A percentile compares a stretch with the other conserved stretches of the same genome.
Conservation (phyloP, 2,797 vertebrate species). For the Lycodopsis pacificus region DNA sequence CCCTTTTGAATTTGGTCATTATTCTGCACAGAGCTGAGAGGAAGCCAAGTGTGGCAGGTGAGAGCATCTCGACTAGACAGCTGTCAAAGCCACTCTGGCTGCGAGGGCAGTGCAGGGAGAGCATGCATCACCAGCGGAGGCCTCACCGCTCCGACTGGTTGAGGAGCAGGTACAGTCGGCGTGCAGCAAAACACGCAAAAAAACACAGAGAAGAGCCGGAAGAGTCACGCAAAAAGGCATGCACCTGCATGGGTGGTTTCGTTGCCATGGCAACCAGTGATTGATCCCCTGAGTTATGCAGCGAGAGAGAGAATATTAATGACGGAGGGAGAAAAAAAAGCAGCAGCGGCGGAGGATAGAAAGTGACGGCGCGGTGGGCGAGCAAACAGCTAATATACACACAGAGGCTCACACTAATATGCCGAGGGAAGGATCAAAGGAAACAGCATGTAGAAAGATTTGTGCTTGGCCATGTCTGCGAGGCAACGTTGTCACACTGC, state of each 20-base stretch:
- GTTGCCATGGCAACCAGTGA: conserved; percentile 81
- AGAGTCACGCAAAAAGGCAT: conserved; percentile 7
- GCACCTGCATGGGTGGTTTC: conserved; percentile 69
- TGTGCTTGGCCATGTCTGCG: conserved; percentile 40
- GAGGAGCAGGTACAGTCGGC: conserved; percentile 58
- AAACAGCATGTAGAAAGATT: conserved; percentile 50
- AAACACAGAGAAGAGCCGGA: background rate
- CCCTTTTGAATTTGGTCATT: conserved; percentile 63
- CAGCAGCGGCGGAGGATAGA: conserved; percentile 43
- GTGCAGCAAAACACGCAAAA: conserved; percentile 16
- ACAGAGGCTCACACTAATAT: conserved; percentile 41
- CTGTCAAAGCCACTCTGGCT: conserved; percentile 70
- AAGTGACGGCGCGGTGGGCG: conserved; percentile 45
- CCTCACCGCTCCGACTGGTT: conserved; percentile 52
- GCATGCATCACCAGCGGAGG: conserved; percentile 46
- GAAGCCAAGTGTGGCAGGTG: conserved; percentile 73
- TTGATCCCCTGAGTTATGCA: conserved; percentile 79
- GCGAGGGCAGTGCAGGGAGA: conserved; percentile 44
- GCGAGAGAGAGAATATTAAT: conserved; percentile 56
- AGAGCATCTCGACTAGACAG: conserved; percentile 71
- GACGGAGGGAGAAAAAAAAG: conserved; percentile 12
- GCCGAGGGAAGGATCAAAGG: conserved; percentile 49
- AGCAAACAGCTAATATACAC: conserved; percentile 52
- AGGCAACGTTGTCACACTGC: conserved; percentile 47
- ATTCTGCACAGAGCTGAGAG: conserved; percentile 66